Conservation (phyloP, 2,797 vertebrate species). For the Nasua narica region DNA sequence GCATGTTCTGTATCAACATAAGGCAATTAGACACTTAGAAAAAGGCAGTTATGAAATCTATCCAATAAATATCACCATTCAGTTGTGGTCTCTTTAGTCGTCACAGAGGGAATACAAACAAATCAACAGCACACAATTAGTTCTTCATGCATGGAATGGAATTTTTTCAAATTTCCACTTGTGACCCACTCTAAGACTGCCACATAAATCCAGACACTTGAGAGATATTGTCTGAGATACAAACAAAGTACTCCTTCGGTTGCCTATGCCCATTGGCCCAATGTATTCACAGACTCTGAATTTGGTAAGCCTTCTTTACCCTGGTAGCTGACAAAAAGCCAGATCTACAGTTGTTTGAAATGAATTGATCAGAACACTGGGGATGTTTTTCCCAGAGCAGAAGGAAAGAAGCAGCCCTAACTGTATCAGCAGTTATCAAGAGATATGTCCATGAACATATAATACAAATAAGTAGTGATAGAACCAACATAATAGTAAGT, state of each 20-base stretch:
- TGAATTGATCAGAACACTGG: neutral
- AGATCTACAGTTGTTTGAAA: neutral
- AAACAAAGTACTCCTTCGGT: neutral
- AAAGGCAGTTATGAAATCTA: constrained; percentile 59
- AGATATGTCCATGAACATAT: neutral
- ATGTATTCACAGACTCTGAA: neutral
- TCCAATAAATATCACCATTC: constrained; percentile 53
- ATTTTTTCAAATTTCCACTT: constrained; percentile 43
- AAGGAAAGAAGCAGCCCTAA: neutral
- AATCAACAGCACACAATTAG: constrained; percentile 43
- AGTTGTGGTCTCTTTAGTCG: constrained; percentile 54
- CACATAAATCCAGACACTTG: neutral
- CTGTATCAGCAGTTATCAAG: neutral
- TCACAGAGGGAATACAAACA: constrained; percentile 52
- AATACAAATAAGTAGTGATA: neutral
- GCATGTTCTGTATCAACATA: constrained; percentile 58
- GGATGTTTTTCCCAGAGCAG: neutral
- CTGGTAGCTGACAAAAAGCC: neutral
- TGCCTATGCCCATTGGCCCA: neutral
- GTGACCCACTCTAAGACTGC: neutral
- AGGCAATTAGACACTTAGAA: constrained; percentile 64
- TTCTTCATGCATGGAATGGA: neutral
- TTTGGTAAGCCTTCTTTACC: neutral
- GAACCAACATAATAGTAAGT: neutral
- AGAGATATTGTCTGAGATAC: neutral